These are phyloP conservation scores for Vombatus ursinus DNA, from an alignment of 2,113 vertebrate species.

Conservation along the genomic window DNA sequence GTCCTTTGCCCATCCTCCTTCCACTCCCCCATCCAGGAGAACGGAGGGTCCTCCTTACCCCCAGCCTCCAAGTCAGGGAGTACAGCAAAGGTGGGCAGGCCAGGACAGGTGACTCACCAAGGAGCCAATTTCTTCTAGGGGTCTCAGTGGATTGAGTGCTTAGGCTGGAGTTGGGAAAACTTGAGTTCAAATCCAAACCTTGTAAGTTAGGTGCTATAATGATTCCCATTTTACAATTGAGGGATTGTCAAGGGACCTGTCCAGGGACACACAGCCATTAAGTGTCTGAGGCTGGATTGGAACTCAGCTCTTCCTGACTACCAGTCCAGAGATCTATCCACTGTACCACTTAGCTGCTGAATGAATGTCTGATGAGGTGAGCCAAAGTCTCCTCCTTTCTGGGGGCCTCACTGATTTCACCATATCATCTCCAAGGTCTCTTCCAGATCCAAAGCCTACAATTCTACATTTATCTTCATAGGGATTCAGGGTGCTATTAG, in stretches of 20 bases:
- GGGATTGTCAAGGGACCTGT: not conserved
- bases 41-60: not conserved
- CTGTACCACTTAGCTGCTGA: not conserved
- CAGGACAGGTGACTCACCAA: not conserved
- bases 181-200: not conserved
- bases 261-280: not conserved
- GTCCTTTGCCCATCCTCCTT: not conserved
- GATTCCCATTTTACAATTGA: not conserved
- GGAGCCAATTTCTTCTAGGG: not conserved
- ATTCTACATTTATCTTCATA: not conserved
- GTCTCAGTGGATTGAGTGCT: not conserved
- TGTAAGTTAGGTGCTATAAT: not conserved
- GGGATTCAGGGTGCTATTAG: not conserved
- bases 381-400: not conserved
- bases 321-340: not conserved
- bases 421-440: not conserved
- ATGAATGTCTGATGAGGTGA: not conserved
- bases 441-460: not conserved
- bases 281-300: not conserved
- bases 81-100: not conserved
- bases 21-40: not conserved
- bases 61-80: not conserved
- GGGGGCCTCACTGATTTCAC: not conserved
- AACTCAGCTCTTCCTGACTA: not conserved
- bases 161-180: not conserved